Percentiles rank a stretch among this genome's conserved stretches.
These are phyloP conservation scores for Trissolcus basalis DNA, from an alignment of 1,140 invertebrate genomes.

Conservation along the genomic window DNA sequence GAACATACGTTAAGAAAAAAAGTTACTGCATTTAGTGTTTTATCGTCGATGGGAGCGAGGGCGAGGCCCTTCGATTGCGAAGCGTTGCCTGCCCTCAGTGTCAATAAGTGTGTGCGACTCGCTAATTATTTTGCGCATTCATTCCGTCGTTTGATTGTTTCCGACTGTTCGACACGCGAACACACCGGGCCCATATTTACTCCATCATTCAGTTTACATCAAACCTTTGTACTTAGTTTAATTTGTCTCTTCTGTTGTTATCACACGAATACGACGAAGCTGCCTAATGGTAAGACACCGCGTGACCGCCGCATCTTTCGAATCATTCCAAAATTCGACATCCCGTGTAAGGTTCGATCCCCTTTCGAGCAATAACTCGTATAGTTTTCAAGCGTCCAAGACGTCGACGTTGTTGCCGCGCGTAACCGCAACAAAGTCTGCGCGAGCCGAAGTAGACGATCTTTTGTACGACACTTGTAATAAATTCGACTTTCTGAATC, in stretches of 20 bases:
- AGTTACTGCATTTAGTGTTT: slow-evolving; percentile 52
- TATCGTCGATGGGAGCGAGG: slow-evolving; percentile 13
- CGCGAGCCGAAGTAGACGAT: slow-evolving; percentile 34
- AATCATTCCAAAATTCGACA: slow-evolving; percentile 21
- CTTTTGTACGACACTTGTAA: slow-evolving; percentile 57
- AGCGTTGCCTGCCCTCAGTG: slow-evolving; percentile 5
- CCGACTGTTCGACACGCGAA: slow-evolving; percentile 37
- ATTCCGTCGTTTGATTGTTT: slow-evolving; percentile 53
- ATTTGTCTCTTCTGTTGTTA: slow-evolving; percentile 20
- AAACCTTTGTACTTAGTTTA: slow-evolving; percentile 51
- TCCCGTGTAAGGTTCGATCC: slow-evolving; percentile 44
- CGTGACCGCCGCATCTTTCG: slow-evolving; percentile 18
- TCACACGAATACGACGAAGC: slow-evolving; percentile 34
- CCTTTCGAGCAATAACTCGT: slow-evolving; percentile 53
- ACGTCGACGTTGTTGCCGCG: slow-evolving; percentile 20
- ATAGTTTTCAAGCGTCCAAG: slow-evolving; percentile 15
- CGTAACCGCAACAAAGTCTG: slow-evolving; percentile 25
- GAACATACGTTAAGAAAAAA: slow-evolving; percentile 37
- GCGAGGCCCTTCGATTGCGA: not conserved
- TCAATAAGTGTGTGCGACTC: slow-evolving; percentile 35
- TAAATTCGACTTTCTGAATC: slow-evolving; percentile 46
- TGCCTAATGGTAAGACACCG: slow-evolving; percentile 57
- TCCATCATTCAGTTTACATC: not conserved
- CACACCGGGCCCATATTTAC: slow-evolving; percentile 41
- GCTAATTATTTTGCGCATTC: slow-evolving; percentile 49